Evolutionary conservation across 2,797 vertebrate genomes (phyloP).

Genomic region (Argentina silus): DNA sequence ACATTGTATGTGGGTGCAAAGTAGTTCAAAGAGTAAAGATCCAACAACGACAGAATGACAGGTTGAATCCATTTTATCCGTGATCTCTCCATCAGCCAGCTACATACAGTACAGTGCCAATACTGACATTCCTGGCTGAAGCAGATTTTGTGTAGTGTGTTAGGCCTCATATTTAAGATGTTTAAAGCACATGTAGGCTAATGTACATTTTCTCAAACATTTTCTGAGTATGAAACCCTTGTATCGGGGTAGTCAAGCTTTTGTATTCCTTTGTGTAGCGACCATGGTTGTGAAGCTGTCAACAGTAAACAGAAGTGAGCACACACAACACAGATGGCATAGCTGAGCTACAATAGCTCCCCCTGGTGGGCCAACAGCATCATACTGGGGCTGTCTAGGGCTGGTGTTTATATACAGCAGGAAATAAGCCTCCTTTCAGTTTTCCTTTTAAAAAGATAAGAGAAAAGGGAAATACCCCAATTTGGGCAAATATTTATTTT

Average conservation of each 20-base stretch:
- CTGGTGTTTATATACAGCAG: background rate
- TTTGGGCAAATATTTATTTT: too few species aligned
- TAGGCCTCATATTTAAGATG: background rate
- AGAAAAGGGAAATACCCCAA: too few species aligned
- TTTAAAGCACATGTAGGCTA: background rate
- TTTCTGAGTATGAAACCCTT: conserved; percentile 5
- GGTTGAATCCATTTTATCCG: background rate
- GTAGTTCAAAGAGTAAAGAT: conserved; percentile 6
- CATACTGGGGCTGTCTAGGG: background rate
- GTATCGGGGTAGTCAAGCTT: background rate
- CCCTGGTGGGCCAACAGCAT: conserved; percentile 36
- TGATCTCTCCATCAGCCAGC: conserved; percentile 12
- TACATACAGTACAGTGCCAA: background rate
- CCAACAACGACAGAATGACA: background rate
- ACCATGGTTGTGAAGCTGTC: background rate
- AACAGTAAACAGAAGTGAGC: background rate
- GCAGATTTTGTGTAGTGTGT: background rate
- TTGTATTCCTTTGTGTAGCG: background rate
- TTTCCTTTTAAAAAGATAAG: too few species aligned
- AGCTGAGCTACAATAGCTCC: conserved; percentile 19
- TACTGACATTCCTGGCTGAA: background rate
- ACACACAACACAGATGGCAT: background rate
- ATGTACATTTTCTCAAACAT: background rate
- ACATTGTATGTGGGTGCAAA: background rate
- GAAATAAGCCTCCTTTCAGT: too few species aligned